Conservation (phyloP, 2,888 invertebrate species). For the Sphinx pinastri region DNA sequence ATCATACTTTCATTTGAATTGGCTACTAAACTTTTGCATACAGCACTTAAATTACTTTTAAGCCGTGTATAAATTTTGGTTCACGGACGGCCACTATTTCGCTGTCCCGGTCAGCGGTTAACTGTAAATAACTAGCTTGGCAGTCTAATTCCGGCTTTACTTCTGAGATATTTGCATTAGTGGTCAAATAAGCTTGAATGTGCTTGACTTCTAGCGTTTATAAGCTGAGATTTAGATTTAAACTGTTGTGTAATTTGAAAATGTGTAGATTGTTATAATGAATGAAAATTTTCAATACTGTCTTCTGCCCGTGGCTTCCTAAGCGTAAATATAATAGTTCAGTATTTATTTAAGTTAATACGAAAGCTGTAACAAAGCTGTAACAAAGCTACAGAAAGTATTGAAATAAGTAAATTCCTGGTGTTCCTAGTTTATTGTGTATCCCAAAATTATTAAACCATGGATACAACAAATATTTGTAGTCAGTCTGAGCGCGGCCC, state of each 20-base stretch:
- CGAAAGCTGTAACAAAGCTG: too few relatives aligned
- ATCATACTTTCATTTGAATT: neutral
- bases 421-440: too few relatives aligned
- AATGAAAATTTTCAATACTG: too few relatives aligned
- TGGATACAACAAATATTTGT: neutral
- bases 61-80: slow-evolving; percentile 5
- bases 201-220: neutral
- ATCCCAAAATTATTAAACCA: neutral
- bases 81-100: slow-evolving; percentile 1
- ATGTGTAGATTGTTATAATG: too few relatives aligned
- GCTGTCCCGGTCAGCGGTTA: neutral
- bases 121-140: slow-evolving; percentile 19
- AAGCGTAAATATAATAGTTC: too few relatives aligned
- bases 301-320: too few relatives aligned
- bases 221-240: too few relatives aligned
- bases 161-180: neutral
- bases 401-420: too few relatives aligned
- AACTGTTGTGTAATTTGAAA: too few relatives aligned
- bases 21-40: neutral
- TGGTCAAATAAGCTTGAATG: neutral
- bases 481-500: neutral
- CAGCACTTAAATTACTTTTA: slow-evolving; percentile 8
- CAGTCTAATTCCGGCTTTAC: slow-evolving; percentile 3
- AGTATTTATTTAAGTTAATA: too few relatives aligned
- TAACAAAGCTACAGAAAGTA: too few relatives aligned